phyloP scores from a whole-genome alignment of 2,113 vertebrate species.

The Rhinogobius similis region DNA sequence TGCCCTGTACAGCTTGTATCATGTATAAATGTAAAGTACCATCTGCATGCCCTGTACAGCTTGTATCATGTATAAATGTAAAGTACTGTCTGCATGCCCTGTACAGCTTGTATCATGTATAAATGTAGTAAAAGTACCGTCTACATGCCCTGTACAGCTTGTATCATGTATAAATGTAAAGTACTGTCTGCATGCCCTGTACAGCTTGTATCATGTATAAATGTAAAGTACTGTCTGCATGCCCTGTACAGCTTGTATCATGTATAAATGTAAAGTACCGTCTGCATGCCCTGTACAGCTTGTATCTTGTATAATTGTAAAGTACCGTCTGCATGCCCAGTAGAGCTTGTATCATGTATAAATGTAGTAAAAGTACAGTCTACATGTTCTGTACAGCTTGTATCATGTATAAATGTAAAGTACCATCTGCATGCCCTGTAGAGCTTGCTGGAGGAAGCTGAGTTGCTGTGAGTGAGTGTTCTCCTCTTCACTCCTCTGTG shows the following conservation, averaged over 20 bases:
- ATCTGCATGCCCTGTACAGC: neutral
- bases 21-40: neutral
- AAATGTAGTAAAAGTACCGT: neutral
- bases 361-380: neutral
- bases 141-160: neutral
- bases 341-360: neutral
- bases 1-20: neutral
- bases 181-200: neutral
- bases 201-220: neutral
- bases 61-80: neutral
- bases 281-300: neutral
- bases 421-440: slow-evolving; percentile 98
- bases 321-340: neutral
- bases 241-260: neutral
- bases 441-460: slow-evolving; percentile 91
- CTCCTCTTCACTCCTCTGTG: slow-evolving; percentile 83
- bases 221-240: neutral
- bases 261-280: neutral
- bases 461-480: slow-evolving; percentile 89
- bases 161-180: neutral
- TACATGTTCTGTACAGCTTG: neutral
- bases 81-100: neutral
- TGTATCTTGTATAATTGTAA: neutral
- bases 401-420: neutral
- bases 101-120: neutral